These are phyloP conservation scores for Eira barbara DNA, from an alignment of 2,113 vertebrate species.

Conservation along the genomic window DNA sequence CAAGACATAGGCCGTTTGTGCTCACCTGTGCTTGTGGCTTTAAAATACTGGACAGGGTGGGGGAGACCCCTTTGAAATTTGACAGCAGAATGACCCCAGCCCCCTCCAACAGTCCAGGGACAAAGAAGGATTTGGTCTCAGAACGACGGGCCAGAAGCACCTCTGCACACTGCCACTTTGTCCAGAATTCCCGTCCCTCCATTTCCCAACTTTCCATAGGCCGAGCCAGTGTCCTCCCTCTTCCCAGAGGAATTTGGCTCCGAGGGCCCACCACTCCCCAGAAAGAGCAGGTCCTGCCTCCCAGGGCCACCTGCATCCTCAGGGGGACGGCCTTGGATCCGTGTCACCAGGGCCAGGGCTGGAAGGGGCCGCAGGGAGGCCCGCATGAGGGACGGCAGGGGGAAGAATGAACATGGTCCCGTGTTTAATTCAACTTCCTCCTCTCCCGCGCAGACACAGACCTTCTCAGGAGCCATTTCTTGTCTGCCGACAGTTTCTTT, in stretches of 20 bases:
- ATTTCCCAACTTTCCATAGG: background rate
- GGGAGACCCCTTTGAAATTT: background rate
- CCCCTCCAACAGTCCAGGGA: background rate
- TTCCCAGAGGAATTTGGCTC: background rate
- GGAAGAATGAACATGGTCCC: background rate
- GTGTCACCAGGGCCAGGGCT: background rate
- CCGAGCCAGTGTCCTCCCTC: background rate
- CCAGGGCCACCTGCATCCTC: background rate
- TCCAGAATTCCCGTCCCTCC: background rate
- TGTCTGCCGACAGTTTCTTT: slow-evolving; percentile 24
- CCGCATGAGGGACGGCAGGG: background rate
- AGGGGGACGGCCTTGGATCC: rapidly evolving
- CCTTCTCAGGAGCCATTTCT: background rate
- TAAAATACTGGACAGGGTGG: background rate
- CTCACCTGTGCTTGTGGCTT: background rate
- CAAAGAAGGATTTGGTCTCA: background rate
- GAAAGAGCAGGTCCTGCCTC: background rate
- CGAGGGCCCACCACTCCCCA: rapidly evolving
- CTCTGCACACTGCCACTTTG: too few relatives aligned
- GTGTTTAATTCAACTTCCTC: background rate
- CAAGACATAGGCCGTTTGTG: background rate
- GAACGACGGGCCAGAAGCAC: background rate
- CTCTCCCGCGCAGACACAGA: background rate
- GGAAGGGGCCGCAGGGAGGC: background rate
- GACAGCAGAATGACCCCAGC: background rate